Evolutionary conservation across 1,140 invertebrate genomes (phyloP).

Genomic region (Trachelipus rathkii): DNA sequence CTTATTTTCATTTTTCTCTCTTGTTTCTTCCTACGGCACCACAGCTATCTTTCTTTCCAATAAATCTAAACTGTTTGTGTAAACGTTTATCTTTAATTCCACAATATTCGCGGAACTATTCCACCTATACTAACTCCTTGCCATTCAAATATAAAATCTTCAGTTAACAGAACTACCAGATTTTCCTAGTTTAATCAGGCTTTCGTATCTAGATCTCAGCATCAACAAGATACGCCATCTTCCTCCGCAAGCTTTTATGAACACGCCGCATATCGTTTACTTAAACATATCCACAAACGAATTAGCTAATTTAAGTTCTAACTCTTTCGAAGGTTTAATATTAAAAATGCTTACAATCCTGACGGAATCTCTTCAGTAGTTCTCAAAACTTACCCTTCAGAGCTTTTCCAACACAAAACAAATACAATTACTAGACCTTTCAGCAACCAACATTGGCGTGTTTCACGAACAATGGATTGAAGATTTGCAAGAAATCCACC

Average conservation of each 20-base stretch:
- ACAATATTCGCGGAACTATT: too few relatives aligned
- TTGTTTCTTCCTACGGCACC: too few relatives aligned
- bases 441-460: neutral
- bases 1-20: too few relatives aligned
- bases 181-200: neutral
- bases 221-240: neutral
- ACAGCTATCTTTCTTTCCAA: too few relatives aligned
- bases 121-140: neutral
- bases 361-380: neutral
- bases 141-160: neutral
- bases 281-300: neutral
- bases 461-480: neutral
- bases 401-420: neutral
- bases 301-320: neutral
- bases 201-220: neutral
- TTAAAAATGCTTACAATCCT: neutral
- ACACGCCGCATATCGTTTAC: neutral
- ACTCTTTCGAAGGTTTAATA: neutral
- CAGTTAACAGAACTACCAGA: neutral
- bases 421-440: neutral
- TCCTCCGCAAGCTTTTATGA: neutral
- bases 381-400: neutral
- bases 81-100: too few relatives aligned
- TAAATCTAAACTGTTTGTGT: too few relatives aligned
- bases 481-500: slow-evolving; percentile 57